Evolutionary conservation across 2,113 vertebrate species (phyloP).

Genomic region (Austrofundulus limnaeus): DNA sequence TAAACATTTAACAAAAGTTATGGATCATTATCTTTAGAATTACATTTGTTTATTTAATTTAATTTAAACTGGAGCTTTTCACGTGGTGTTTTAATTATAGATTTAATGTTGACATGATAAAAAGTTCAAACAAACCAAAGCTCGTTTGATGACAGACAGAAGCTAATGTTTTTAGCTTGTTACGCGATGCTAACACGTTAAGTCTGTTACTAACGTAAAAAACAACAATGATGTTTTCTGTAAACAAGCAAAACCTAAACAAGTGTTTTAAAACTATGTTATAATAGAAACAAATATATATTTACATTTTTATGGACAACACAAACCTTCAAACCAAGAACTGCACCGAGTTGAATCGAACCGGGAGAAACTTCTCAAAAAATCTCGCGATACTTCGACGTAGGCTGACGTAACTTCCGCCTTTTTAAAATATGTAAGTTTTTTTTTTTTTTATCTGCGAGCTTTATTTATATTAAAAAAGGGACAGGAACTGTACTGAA

Average conservation of each 20-base stretch:
- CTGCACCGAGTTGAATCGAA: too few relatives aligned
- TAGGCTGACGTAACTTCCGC: too few relatives aligned
- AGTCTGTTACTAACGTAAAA: not conserved
- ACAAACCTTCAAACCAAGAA: not conserved
- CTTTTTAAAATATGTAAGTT: too few relatives aligned
- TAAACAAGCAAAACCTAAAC: not conserved
- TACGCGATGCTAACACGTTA: not conserved
- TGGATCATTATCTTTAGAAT: too few relatives aligned
- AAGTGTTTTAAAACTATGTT: too few relatives aligned
- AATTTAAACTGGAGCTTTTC: too few relatives aligned
- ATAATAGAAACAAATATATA: not conserved
- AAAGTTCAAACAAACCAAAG: not conserved
- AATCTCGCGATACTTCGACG: slow-evolving; percentile 54
- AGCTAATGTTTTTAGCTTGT: slow-evolving; percentile 43
- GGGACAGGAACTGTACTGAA: too few relatives aligned
- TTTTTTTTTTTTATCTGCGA: too few relatives aligned
- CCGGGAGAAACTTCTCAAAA: too few relatives aligned
- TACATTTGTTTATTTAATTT: too few relatives aligned
- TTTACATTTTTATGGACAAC: not conserved
- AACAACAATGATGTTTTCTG: not conserved
- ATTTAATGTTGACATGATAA: not conserved
- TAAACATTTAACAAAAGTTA: too few relatives aligned
- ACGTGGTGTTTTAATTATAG: not conserved
- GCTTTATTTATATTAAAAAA: too few relatives aligned
- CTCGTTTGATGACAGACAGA: not conserved